Conservation (phyloP, 2,888 invertebrate species). For the Zaprionus obscuricornis region DNA sequence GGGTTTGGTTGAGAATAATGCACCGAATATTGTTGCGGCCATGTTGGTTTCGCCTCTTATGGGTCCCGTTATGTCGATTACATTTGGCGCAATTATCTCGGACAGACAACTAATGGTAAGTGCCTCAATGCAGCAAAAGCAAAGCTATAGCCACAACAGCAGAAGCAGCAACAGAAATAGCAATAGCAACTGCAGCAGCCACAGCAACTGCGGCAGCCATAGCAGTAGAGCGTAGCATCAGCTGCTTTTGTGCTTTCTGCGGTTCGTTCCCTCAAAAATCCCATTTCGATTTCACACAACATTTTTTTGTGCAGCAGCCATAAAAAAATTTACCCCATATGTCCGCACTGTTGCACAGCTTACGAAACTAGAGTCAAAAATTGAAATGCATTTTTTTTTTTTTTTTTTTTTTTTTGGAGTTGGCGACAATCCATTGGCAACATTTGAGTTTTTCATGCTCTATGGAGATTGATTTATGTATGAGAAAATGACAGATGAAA, state of each 20-base stretch:
- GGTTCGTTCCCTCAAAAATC: too few relatives aligned
- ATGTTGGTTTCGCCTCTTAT: slow-evolving; percentile 91
- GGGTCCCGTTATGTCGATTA: slow-evolving; percentile 95
- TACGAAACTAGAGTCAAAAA: slow-evolving; percentile 18
- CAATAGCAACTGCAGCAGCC: too few relatives aligned
- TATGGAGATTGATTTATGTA: slow-evolving; percentile 64
- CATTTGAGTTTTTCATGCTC: slow-evolving; percentile 20
- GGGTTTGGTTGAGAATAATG: slow-evolving; percentile 92
- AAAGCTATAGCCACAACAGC: too few relatives aligned
- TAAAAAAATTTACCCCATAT: too few relatives aligned
- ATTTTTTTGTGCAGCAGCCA: too few relatives aligned
- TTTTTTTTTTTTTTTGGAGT: too few relatives aligned
- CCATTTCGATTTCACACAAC: too few relatives aligned
- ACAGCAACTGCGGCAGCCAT: too few relatives aligned
- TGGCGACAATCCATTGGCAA: slow-evolving; percentile 30
- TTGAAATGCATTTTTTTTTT: slow-evolving; percentile 28
- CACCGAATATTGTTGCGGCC: slow-evolving; percentile 91
- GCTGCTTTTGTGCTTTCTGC: slow-evolving; percentile 3
- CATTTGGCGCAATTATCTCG: slow-evolving; percentile 91
- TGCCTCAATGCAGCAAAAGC: slow-evolving; percentile 38
- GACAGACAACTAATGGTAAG: slow-evolving; percentile 86
- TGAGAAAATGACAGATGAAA: slow-evolving; percentile 63
- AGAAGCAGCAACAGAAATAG: too few relatives aligned
- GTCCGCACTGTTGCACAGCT: too few relatives aligned
- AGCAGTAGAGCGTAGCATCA: too few relatives aligned